Percentiles rank a stretch among this genome's conserved stretches.
Evolutionary conservation across 1,140 invertebrate species (phyloP).

Genomic region (Cyrtorhinus lividipennis): DNA sequence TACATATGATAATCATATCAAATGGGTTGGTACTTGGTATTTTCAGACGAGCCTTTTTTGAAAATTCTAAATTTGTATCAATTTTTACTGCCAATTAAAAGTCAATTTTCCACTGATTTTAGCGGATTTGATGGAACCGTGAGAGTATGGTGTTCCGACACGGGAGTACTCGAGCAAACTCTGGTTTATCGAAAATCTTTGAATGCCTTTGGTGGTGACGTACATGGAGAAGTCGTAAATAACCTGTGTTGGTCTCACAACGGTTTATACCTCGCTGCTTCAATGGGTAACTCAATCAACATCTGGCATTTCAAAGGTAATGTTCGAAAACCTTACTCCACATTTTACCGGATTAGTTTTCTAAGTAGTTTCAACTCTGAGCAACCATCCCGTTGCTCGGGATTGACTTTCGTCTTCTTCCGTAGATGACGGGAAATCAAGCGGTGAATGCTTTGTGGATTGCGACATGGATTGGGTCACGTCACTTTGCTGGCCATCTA

Average conservation of each 20-base stretch:
- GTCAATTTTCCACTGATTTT: too few relatives aligned
- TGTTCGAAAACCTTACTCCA: too few relatives aligned
- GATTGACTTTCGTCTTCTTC: too few relatives aligned
- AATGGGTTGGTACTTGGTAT: too few relatives aligned
- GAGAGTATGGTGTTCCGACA: conserved; percentile 38
- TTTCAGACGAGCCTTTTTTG: too few relatives aligned
- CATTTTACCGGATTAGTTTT: too few relatives aligned
- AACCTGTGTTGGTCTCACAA: conserved; percentile 38
- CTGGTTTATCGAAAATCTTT: conserved; percentile 40
- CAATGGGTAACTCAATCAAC: conserved; percentile 42
- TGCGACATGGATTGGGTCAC: conserved; percentile 36
- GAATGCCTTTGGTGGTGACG: conserved; percentile 36
- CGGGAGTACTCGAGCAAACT: conserved; percentile 38
- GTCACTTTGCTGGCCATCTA: conserved; percentile 35
- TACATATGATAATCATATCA: too few relatives aligned
- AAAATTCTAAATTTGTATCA: too few relatives aligned
- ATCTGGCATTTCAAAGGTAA: conserved; percentile 34
- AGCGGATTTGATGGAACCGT: conserved; percentile 51
- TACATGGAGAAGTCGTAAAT: conserved; percentile 36
- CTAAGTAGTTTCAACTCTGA: too few relatives aligned
- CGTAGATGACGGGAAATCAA: conserved; percentile 16
- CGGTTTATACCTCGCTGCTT: conserved; percentile 39
- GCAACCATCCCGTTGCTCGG: too few relatives aligned
- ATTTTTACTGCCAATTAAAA: too few relatives aligned
- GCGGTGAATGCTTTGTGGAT: conserved; percentile 28